Conservation (phyloP, 37 sponge, comb jelly and placozoan genomes). For the Oopsacas minuta region DNA sequence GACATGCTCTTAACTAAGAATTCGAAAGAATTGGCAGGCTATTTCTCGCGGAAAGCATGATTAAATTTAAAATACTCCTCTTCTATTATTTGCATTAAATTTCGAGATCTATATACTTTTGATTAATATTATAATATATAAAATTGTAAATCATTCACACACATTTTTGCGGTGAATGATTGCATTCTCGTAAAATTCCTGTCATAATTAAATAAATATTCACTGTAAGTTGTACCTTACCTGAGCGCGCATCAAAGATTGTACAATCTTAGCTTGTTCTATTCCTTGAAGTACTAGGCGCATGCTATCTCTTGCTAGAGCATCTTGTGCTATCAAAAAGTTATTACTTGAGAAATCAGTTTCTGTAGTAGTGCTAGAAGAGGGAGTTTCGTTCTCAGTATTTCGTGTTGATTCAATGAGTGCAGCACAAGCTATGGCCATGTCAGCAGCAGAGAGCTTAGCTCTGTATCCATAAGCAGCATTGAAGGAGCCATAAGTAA, state of each 20-base stretch:
- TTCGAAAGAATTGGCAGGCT: background rate
- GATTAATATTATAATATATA: too few relatives aligned
- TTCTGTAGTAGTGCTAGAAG: background rate
- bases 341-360: background rate
- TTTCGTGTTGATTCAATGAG: background rate
- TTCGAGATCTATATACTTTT: too few relatives aligned
- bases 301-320: background rate
- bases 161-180: too few relatives aligned
- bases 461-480: slow-evolving; percentile 80
- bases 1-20: background rate
- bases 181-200: too few relatives aligned
- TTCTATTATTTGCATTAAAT: too few relatives aligned
- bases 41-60: too few relatives aligned
- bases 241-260: background rate
- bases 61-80: too few relatives aligned
- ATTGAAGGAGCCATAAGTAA: slow-evolving; percentile 70
- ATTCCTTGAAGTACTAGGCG: background rate
- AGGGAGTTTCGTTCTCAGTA: background rate
- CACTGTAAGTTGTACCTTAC: background rate
- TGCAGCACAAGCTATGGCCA: background rate
- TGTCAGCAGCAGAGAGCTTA: slow-evolving; percentile 38
- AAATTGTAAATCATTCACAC: too few relatives aligned
- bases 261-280: background rate
- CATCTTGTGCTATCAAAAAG: background rate
- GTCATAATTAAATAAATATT: too few relatives aligned